These are phyloP conservation scores for Oegoconia quadripuncta DNA, from an alignment of 2,888 invertebrate species.

Conservation along the genomic window DNA sequence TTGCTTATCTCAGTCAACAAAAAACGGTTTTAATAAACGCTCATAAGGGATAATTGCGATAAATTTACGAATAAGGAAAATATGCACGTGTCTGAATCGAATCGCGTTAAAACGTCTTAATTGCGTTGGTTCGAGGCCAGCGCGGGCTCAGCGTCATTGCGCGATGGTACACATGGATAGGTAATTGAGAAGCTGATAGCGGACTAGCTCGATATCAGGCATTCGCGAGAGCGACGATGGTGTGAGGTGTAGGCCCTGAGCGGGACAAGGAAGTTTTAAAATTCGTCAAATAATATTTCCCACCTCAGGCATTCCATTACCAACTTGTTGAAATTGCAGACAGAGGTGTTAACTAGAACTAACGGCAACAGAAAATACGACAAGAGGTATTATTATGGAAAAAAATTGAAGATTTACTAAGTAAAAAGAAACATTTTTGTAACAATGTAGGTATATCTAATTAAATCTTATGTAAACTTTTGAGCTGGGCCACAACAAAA, in stretches of 20 bases:
- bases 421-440: too few relatives aligned
- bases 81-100: conserved; percentile 71
- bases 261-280: too few relatives aligned
- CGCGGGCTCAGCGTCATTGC: conserved; percentile 30
- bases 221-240: conserved; percentile 5
- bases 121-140: conserved; percentile 63
- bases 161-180: conserved; percentile 30
- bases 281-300: too few relatives aligned
- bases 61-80: conserved; percentile 69
- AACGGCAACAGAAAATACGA: too few relatives aligned
- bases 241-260: neutral
- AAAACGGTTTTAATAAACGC: conserved; percentile 62
- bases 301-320: neutral
- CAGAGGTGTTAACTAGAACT: too few relatives aligned
- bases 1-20: conserved; percentile 52
- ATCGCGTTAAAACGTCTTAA: conserved; percentile 73
- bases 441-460: too few relatives aligned
- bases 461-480: too few relatives aligned
- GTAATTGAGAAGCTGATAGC: conserved; percentile 52
- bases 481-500: too few relatives aligned
- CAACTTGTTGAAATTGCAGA: too few relatives aligned
- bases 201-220: conserved; percentile 42
- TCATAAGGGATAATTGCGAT: conserved; percentile 67
- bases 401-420: too few relatives aligned
- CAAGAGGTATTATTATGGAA: too few relatives aligned